Evolutionary conservation across 2,888 invertebrate species (phyloP).

Genomic region (Cremastobaeus sp.): DNA sequence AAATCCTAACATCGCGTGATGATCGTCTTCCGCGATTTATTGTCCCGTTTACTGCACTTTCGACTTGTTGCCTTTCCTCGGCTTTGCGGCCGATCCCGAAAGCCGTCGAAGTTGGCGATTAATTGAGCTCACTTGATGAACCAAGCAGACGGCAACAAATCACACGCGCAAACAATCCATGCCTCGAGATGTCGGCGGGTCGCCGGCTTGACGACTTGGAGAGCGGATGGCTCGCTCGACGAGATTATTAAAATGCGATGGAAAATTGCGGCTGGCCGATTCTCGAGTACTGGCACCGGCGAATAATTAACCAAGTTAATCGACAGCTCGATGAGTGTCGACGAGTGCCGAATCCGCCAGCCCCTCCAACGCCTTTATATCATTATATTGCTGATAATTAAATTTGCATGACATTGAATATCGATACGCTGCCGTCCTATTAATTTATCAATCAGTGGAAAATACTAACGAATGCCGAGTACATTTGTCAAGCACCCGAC

Average conservation of each 20-base stretch:
- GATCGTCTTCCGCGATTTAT: too few species aligned
- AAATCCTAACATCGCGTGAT: too few species aligned
- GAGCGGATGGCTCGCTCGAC: too few species aligned
- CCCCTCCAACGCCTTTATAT: constrained; percentile 68
- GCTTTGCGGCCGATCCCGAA: too few species aligned
- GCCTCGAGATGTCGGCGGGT: constrained; percentile 19
- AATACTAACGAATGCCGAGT: constrained; percentile 47
- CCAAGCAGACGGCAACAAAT: constrained; percentile 21
- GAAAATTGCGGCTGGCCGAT: constrained; percentile 61
- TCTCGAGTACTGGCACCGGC: constrained; percentile 65
- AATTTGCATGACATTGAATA: constrained; percentile 74
- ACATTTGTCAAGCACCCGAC: constrained; percentile 22
- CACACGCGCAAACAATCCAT: constrained; percentile 9
- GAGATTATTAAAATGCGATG: constrained; percentile 69
- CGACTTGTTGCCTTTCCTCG: too few species aligned
- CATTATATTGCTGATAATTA: constrained; percentile 74
- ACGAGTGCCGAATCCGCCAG: constrained; percentile 63
- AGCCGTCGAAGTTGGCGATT: neutral
- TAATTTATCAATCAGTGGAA: constrained; percentile 70
- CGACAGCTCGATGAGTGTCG: constrained; percentile 73
- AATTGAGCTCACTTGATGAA: constrained; percentile 2
- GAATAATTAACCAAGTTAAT: constrained; percentile 76
- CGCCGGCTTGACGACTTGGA: constrained; percentile 36
- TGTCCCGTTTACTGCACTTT: too few species aligned
- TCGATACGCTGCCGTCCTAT: constrained; percentile 70